phyloP scores from a whole-genome alignment of 2,797 vertebrate species.

The Eidolon dupreanum region DNA sequence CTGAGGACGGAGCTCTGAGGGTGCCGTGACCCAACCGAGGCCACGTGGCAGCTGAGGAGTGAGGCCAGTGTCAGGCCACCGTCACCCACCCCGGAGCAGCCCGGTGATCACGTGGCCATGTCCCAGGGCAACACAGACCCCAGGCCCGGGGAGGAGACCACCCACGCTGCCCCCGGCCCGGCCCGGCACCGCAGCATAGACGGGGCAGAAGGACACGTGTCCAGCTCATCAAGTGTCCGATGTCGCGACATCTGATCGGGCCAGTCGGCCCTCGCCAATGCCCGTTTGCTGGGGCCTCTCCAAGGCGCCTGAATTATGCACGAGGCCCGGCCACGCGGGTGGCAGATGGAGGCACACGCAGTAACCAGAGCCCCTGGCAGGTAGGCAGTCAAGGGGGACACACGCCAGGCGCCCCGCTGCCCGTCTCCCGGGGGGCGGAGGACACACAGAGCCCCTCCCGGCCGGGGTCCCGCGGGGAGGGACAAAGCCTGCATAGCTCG shows the following conservation, averaged over 20 bases:
- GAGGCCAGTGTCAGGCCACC: rapidly evolving
- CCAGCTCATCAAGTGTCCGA: background rate
- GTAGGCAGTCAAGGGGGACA: background rate
- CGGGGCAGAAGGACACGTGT: background rate
- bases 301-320: slow-evolving; percentile 70
- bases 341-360: background rate
- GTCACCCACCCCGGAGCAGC: background rate
- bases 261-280: background rate
- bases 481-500: background rate
- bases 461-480: background rate
- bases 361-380: slow-evolving; percentile 42
- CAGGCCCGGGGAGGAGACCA: background rate
- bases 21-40: rapidly evolving
- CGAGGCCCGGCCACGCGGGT: background rate
- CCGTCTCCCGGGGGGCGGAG: background rate
- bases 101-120: rapidly evolving
- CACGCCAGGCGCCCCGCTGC: background rate
- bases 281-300: background rate
- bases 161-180: background rate
- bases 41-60: rapidly evolving
- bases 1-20: background rate
- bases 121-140: rapidly evolving
- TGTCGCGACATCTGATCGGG: slow-evolving; percentile 25
- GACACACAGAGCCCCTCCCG: background rate
- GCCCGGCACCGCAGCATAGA: background rate